Evolutionary conservation across 2,888 invertebrate genomes (phyloP), one percentile per base, ranked within the genome.

Genomic region (Drosophila incognita): DNA sequence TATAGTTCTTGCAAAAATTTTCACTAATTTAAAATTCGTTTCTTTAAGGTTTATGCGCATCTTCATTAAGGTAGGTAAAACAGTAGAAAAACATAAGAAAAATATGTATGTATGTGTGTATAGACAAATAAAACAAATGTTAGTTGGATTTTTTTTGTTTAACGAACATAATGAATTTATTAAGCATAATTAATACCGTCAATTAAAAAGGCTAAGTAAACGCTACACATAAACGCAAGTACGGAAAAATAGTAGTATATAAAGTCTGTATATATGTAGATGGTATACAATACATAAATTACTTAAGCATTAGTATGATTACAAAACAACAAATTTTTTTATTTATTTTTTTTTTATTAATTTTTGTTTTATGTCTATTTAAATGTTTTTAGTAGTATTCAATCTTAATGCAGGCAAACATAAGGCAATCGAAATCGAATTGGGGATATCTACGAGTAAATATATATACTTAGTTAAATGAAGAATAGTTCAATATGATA

Each of bases 1-100:
- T 78, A 76, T 72, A 76, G 78, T 83, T 86, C 69, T 80, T 88
- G 86, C 90, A 90, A 91, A 91, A 87, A 87, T 83, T 82, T 91
- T 90, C 83, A 82, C 93, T 93, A 93, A 91, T 92, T 92, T 83
- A 92, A 92, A 92, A 92, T 92, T 92, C 92, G 92, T 92, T 92
- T 91, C 90, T 84, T 89, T 89, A 87, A 89, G 84, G 89, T 90
- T 91, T 80, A 71, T 73, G 67, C 71, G 73, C 66, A 74, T 61
- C 60, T 58, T 69, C 42, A 67, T 48, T 33, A 40, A 42, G 61
- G 56, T 63, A 33, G 2, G 31, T 49, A 63, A 70, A 67, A 71
- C 38, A 57, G 40, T 53, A 61, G 40, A 15, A 38, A 15, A 56
- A 40, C 21, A n/a, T 56, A 15, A 48, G 31, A 11, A 59, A 67